phyloP scores from a whole-genome alignment of 1,140 invertebrate genomes.

The Oryctes rhinoceros region DNA sequence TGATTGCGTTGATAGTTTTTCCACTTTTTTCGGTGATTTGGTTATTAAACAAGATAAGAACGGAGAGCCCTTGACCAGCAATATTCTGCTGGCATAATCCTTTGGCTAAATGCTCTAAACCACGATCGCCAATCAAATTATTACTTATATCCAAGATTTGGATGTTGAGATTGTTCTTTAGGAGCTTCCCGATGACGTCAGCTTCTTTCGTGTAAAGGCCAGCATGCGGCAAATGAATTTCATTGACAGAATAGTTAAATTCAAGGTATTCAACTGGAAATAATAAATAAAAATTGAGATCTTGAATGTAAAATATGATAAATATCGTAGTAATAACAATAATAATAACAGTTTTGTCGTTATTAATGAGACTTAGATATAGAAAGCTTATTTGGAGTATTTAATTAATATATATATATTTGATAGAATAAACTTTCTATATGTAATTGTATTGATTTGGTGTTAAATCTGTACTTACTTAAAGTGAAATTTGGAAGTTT shows the following conservation, averaged over 20 bases:
- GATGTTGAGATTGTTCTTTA: constrained; percentile 53
- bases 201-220: constrained; percentile 58
- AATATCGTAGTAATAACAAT: neutral
- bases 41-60: constrained; percentile 57
- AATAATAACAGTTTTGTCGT: neutral
- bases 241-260: constrained; percentile 52
- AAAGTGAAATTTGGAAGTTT: constrained; percentile 54
- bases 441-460: neutral
- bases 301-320: neutral
- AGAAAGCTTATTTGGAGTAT: too few relatives aligned
- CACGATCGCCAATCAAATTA: constrained; percentile 57
- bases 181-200: constrained; percentile 53
- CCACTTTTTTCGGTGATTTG: constrained; percentile 57
- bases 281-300: neutral
- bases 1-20: constrained; percentile 53
- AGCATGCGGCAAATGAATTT: constrained; percentile 56
- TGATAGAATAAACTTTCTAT: too few relatives aligned
- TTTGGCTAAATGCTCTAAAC: constrained; percentile 55
- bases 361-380: neutral
- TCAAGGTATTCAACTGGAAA: constrained; percentile 54
- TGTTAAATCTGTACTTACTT: constrained; percentile 48
- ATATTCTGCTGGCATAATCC: constrained; percentile 52
- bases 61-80: constrained; percentile 51
- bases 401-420: too few relatives aligned
- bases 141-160: constrained; percentile 58